Conservation (phyloP, 2,113 vertebrate genomes). For the Acrocephalus arundinaceus region DNA sequence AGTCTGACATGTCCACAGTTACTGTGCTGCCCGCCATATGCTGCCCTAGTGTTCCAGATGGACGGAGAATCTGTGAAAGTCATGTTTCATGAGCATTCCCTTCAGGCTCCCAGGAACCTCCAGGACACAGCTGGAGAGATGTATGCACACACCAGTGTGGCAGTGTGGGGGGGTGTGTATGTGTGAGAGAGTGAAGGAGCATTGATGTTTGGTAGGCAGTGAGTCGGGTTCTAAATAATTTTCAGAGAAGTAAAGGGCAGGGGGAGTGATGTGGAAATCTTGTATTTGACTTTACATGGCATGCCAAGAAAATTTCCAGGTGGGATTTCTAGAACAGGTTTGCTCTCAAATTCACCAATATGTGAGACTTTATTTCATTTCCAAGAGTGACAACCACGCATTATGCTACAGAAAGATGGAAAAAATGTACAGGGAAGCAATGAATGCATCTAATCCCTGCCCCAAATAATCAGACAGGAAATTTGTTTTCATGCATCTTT, state of each 20-base stretch:
- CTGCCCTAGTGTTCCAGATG: constrained; percentile 57
- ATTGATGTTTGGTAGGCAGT: not conserved
- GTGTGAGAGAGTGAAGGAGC: not conserved
- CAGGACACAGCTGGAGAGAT: constrained; percentile 62
- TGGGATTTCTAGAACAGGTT: not conserved
- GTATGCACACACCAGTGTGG: not conserved
- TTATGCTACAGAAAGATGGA: not conserved
- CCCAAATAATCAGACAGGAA: not conserved
- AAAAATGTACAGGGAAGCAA: not conserved
- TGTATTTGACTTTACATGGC: not conserved
- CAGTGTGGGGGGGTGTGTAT: not conserved
- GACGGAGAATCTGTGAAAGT: constrained; percentile 58
- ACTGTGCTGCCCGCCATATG: constrained; percentile 54
- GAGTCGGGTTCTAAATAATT: not conserved
- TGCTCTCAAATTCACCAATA: not conserved
- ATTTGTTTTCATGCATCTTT: not conserved
- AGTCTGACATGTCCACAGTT: constrained; percentile 39
- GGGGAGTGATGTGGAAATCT: not conserved
- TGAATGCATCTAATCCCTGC: not conserved
- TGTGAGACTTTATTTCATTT: not conserved
- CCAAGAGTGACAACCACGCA: not conserved
- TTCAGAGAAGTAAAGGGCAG: not conserved
- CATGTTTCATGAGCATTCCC: constrained; percentile 68
- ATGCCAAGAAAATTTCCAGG: not conserved
- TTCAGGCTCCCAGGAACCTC: constrained; percentile 54